Evolutionary conservation across 2,888 invertebrate species (phyloP).

Genomic region (Holacanthella duospinosa): DNA sequence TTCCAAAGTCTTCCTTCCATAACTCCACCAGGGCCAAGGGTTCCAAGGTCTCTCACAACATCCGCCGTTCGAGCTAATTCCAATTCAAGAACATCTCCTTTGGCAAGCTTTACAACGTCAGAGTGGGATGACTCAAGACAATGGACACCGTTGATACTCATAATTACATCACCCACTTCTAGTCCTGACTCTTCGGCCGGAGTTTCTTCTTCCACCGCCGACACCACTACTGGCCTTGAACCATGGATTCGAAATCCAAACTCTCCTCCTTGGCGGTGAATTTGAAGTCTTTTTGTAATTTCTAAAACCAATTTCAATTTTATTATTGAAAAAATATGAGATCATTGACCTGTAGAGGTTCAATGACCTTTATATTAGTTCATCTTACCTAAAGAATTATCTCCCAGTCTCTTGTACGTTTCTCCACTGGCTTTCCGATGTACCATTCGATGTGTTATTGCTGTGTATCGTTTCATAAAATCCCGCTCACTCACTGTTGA

Average conservation of each 20-base stretch:
- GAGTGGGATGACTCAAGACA: conserved; percentile 87
- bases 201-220: conserved; percentile 86
- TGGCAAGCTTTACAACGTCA: conserved; percentile 81
- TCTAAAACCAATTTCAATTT: conserved; percentile 46
- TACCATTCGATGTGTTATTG: conserved; percentile 76
- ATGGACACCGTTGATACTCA: conserved; percentile 79
- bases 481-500: conserved; percentile 73
- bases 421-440: conserved; percentile 82
- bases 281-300: conserved; percentile 75
- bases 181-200: conserved; percentile 85
- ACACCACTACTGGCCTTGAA: conserved; percentile 89
- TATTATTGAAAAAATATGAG: not conserved
- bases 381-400: conserved; percentile 68
- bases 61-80: conserved; percentile 81
- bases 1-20: conserved; percentile 15
- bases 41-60: conserved; percentile 46
- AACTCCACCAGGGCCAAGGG: conserved; percentile 21
- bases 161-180: conserved; percentile 86
- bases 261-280: conserved; percentile 64
- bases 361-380: no score
- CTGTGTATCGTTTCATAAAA: conserved; percentile 73
- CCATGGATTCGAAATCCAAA: conserved; percentile 93
- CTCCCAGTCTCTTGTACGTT: conserved; percentile 73
- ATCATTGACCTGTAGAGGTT: no score
- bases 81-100: conserved; percentile 66